Percentiles rank a stretch among this genome's conserved stretches.
Conservation (phyloP, 2,888 invertebrate species). For the Xylophagus ater region DNA sequence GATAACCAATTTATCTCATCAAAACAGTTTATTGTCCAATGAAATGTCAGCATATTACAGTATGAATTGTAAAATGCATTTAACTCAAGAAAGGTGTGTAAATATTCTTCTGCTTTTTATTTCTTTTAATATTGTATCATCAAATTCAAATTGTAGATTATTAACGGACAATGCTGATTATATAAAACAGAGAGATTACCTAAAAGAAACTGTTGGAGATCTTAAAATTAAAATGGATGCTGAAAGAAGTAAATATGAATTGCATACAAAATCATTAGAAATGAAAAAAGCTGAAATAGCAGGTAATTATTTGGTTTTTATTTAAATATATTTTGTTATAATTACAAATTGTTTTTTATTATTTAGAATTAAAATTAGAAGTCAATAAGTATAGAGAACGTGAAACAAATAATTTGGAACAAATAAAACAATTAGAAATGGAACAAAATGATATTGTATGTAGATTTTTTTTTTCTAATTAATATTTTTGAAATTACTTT, state of each 20-base stretch:
- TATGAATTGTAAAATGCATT: slow-evolving; percentile 34
- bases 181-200: slow-evolving; percentile 28
- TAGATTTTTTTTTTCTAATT: background rate
- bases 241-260: slow-evolving; percentile 23
- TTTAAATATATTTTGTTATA: background rate
- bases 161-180: slow-evolving; percentile 32
- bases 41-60: slow-evolving; percentile 32
- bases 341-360: background rate
- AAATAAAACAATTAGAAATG: slow-evolving; percentile 27
- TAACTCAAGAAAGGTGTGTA: slow-evolving; percentile 31
- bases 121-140: slow-evolving; percentile 1
- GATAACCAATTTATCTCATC: slow-evolving; percentile 29
- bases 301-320: too few relatives aligned
- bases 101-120: background rate
- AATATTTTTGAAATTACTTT: background rate
- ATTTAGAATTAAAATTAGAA: slow-evolving; percentile 26
- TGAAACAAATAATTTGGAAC: slow-evolving; percentile 14
- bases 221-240: slow-evolving; percentile 16
- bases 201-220: slow-evolving; percentile 18
- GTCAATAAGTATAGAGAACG: slow-evolving; percentile 26
- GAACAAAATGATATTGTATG: slow-evolving; percentile 14
- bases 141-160: slow-evolving; percentile 26
- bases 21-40: slow-evolving; percentile 30
- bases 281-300: slow-evolving; percentile 31
- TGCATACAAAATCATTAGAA: slow-evolving; percentile 23